Base-by-base conservation (phyloP, 2,797 vertebrate species). In the Lutjanus campechanus region DNA sequence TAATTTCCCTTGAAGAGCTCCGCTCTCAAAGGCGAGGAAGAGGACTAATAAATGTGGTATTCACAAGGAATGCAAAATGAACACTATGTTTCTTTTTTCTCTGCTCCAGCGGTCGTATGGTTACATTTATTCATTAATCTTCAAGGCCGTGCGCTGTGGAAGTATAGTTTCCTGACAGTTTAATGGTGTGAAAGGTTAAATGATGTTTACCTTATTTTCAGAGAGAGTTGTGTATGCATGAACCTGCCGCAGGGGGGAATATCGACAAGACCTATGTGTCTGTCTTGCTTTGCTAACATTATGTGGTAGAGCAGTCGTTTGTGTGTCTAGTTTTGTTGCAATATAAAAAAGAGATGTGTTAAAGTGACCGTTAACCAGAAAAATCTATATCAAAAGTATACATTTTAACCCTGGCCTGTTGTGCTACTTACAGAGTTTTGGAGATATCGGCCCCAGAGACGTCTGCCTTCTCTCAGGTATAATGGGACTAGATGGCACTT, bases 1-100 rank as follows among this genome's bases (percentile, higher is more conserved):
- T 61, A 69, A 62, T 68, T 59, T 67, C 12, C 55, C 47, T 74
- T 70, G 41, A 75, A 73, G 59, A 53, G 40, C 17, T 53, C 12
- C 53, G 36, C 41, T 36, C 36, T 83, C 54, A 68, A 55, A 76
- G 59, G 8, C 5, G 12, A 13, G 22, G 50, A 44, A 60, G 46
- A 77, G 46, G 67, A 49, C n/a, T 46, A 51, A 74, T 63, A 54
- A 8, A 77, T 75, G 44, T 73, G 69, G n/a, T 44, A 75, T 81
- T 83, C 66, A 85, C 50, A 72, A 60, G 7, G 19, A 74, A 74
- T 77, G 10, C 36, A 62, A 76, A 77, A 43, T 62, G 25, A 79
- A 66, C 47, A 64, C 17, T 19, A 49, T 5, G 41, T 51, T 49
- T 54, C 54, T 56, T 20, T 59, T 25, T 29, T 53, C 51, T 59